Evolutionary conservation across 2,113 vertebrate genomes (phyloP).

Genomic region (Mormyrus iriodes): DNA sequence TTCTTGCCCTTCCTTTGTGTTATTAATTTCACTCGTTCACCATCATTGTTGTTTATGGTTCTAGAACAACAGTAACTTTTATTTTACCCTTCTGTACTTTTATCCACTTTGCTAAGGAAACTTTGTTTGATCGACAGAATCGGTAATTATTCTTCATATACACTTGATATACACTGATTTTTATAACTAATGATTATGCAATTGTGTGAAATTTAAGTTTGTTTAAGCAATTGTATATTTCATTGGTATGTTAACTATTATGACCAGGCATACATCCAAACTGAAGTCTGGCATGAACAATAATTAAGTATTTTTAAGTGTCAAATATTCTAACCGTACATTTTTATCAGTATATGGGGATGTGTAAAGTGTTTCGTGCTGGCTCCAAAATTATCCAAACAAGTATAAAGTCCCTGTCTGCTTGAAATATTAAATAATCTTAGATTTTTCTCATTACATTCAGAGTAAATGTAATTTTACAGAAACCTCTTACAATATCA

Average conservation of each 20-base stretch:
- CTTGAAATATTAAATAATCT: not conserved
- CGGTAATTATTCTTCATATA: not conserved
- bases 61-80: not conserved
- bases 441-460: slow-evolving; percentile 1
- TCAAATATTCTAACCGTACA: not conserved
- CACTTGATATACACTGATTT: no score
- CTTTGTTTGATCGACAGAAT: not conserved
- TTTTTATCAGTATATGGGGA: not conserved
- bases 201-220: not conserved
- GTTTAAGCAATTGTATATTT: not conserved
- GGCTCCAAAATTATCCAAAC: not conserved
- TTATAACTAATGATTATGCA: not conserved
- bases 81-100: not conserved
- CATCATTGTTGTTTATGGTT: not conserved
- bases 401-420: not conserved
- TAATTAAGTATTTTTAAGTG: no score
- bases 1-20: not conserved
- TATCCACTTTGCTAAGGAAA: not conserved
- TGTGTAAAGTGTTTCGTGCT: not conserved
- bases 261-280: no score
- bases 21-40: not conserved
- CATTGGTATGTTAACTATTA: no score
- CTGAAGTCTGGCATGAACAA: no score
- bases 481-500: not conserved
- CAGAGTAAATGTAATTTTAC: not conserved